These are phyloP conservation scores for Anthophora plumipes DNA, from an alignment of 2,888 invertebrate genomes.

Conservation along the genomic window DNA sequence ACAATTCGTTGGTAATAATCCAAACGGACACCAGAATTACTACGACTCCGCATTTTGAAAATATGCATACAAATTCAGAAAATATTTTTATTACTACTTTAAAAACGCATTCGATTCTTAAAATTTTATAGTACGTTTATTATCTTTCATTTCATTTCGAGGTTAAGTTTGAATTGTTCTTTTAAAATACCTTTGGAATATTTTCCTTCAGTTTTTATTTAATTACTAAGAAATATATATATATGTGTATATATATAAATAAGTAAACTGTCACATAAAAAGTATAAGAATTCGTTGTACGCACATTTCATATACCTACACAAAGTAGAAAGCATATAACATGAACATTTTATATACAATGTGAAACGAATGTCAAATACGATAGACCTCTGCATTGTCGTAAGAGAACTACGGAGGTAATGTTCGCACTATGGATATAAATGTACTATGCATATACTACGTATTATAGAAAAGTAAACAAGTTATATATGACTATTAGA, in stretches of 20 bases:
- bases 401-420: conserved; percentile 25
- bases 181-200: conserved; percentile 20
- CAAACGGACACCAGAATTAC: conserved; percentile 96
- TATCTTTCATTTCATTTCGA: conserved; percentile 5
- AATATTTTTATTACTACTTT: neutral
- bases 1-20: conserved; percentile 98
- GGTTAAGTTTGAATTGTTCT: conserved; percentile 35
- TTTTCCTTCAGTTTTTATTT: neutral
- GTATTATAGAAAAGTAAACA: too few species aligned
- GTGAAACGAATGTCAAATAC: conserved; percentile 72
- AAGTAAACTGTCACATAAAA: conserved; percentile 23
- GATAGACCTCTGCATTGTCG: conserved; percentile 29
- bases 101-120: conserved; percentile 1
- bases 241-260: neutral
- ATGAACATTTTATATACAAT: conserved; percentile 49
- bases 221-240: conserved; percentile 2
- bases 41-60: conserved; percentile 91
- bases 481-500: neutral
- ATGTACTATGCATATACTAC: too few species aligned
- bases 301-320: conserved; percentile 28
- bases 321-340: conserved; percentile 6
- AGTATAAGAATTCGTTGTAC: conserved; percentile 12
- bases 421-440: neutral
- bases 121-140: neutral
- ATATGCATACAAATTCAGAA: conserved; percentile 13